Conservation (phyloP, 2,113 vertebrate species). For the Tringa solitaria region DNA sequence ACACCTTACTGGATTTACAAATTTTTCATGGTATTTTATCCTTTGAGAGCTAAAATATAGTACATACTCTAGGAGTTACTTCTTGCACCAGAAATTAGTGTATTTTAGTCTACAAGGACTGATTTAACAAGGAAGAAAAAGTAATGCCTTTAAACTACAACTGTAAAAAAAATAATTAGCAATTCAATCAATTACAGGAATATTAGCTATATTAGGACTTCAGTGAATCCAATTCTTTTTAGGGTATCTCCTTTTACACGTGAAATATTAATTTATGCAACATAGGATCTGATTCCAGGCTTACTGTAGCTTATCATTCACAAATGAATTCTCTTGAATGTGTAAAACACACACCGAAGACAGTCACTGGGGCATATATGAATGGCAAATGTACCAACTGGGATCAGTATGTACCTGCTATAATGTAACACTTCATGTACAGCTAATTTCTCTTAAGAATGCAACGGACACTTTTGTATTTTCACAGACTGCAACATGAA, state of each 20-base stretch:
- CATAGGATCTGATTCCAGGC: neutral
- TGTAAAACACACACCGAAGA: neutral
- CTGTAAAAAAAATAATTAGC: neutral
- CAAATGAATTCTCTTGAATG: neutral
- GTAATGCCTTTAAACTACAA: neutral
- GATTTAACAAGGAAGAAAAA: neutral
- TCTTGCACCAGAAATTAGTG: neutral
- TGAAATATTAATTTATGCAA: conserved; percentile 2
- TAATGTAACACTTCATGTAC: neutral
- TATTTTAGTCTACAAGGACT: neutral
- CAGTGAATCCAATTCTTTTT: neutral
- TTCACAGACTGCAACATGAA: neutral
- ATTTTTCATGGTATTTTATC: neutral
- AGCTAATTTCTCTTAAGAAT: neutral
- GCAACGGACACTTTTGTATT: neutral
- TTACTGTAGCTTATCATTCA: neutral
- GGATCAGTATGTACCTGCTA: neutral
- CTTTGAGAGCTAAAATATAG: neutral
- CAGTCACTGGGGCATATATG: neutral
- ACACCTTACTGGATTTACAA: neutral
- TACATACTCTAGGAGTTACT: neutral
- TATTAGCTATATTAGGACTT: neutral
- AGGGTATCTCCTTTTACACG: neutral
- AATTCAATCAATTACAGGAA: neutral
- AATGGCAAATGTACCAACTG: neutral